phyloP scores from a whole-genome alignment of 2,888 invertebrate species.

The Marasmarcha lunaedactyla region DNA sequence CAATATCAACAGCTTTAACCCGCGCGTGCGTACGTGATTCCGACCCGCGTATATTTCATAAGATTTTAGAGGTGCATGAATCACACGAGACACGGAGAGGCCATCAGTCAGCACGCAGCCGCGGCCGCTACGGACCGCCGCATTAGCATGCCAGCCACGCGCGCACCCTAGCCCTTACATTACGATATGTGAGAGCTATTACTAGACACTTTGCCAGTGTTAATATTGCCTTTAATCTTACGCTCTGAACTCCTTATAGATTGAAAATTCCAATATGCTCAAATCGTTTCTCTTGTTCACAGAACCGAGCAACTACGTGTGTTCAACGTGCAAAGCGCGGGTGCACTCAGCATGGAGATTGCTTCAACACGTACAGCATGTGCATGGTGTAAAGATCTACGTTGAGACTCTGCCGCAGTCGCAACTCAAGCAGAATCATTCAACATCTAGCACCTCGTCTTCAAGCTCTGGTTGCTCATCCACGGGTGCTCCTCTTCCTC shows the following conservation, averaged over 20 bases:
- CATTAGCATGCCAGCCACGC: constrained; percentile 58
- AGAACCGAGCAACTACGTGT: constrained; percentile 96
- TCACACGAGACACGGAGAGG: constrained; percentile 64
- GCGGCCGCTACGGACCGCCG: constrained; percentile 54
- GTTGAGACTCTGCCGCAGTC: constrained; percentile 72
- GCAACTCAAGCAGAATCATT: constrained; percentile 65
- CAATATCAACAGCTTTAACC: constrained; percentile 69
- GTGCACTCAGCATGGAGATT: constrained; percentile 95
- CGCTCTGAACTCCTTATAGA: constrained; percentile 30
- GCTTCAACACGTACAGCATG: constrained; percentile 94
- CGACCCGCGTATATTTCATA: constrained; percentile 66
- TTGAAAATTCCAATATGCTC: constrained; percentile 13
- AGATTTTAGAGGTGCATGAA: constrained; percentile 71
- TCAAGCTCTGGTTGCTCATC: constrained; percentile 68
- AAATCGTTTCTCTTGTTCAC: constrained; percentile 39
- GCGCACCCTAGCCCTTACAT: constrained; percentile 60
- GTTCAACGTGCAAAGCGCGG: constrained; percentile 92
- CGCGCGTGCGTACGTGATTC: constrained; percentile 60
- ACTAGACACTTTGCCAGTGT: constrained; percentile 68
- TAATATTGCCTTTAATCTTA: constrained; percentile 66
- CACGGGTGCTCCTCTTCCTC: constrained; percentile 67
- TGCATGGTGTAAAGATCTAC: constrained; percentile 95
- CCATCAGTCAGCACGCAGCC: constrained; percentile 64
- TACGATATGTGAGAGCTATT: constrained; percentile 70
- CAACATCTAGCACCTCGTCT: constrained; percentile 69